These are phyloP conservation scores for Fundulus diaphanus DNA, from an alignment of 2,797 vertebrate species.

Conservation along the genomic window DNA sequence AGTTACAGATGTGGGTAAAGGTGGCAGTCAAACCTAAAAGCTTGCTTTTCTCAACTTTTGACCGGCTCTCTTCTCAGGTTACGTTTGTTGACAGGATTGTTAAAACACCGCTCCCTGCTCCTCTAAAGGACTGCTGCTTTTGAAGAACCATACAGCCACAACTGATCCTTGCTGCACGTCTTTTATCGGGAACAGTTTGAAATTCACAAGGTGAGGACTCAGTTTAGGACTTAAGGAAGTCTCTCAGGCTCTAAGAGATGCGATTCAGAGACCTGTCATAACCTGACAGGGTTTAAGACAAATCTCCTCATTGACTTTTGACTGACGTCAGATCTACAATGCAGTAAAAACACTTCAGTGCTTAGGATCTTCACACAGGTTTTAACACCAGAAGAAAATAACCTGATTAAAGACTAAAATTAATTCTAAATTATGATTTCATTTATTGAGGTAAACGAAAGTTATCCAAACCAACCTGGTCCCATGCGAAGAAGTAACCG, in stretches of 20 bases:
- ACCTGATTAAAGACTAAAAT: not conserved
- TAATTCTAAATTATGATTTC: no score
- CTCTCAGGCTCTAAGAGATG: not conserved
- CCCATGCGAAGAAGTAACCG: no score
- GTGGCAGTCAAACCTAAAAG: not conserved
- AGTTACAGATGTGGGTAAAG: not conserved
- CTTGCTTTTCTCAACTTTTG: not conserved
- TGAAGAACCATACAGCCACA: not conserved
- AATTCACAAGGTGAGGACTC: not conserved
- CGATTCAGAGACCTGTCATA: not conserved
- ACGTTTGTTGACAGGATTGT: not conserved
- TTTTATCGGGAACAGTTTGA: not conserved
- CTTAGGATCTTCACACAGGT: not conserved
- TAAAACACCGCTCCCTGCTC: not conserved
- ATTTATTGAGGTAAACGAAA: no score
- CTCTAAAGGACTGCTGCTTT: not conserved
- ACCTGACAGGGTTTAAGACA: not conserved
- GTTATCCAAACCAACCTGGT: no score
- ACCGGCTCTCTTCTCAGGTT: not conserved
- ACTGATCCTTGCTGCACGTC: not conserved
- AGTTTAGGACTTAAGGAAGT: not conserved
- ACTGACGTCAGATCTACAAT: not conserved
- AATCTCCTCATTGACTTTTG: not conserved
- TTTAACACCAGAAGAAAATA: not conserved
- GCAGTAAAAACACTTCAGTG: not conserved